Percentiles rank a stretch among this genome's conserved stretches.
Conservation (phyloP, 2,113 vertebrate genomes). For the Caranx ignobilis region DNA sequence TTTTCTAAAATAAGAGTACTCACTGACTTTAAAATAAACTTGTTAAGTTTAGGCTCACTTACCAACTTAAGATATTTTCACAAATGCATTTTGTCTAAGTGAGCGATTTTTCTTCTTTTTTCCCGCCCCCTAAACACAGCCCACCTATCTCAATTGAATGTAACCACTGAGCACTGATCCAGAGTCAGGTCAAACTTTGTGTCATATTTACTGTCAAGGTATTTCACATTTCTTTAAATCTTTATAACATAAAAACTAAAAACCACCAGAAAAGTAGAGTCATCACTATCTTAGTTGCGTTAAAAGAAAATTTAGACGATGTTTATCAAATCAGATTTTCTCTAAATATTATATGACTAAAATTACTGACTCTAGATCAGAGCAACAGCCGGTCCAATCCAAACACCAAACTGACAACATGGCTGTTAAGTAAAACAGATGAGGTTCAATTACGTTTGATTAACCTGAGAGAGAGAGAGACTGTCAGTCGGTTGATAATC, state of each 20-base stretch:
- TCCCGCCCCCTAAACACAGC: constrained; percentile 21
- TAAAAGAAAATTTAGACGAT: background rate
- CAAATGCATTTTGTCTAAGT: constrained; percentile 35
- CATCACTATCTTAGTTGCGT: constrained; percentile 12
- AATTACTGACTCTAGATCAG: constrained; percentile 40
- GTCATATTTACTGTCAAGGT: constrained; percentile 32
- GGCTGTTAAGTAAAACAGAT: constrained; percentile 59
- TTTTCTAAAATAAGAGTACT: constrained; percentile 54
- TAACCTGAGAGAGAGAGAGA: constrained; percentile 78
- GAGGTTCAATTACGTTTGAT: constrained; percentile 69
- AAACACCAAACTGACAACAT: constrained; percentile 31
- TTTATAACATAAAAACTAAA: constrained; percentile 11
- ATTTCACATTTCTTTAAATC: constrained; percentile 34
- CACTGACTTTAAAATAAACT: constrained; percentile 70
- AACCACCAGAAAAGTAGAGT: constrained; percentile 14
- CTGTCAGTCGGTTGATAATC: constrained; percentile 58
- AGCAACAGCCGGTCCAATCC: constrained; percentile 26
- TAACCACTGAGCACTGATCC: constrained; percentile 26
- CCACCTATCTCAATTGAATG: constrained; percentile 44
- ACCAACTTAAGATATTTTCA: constrained; percentile 48
- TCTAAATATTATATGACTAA: constrained; percentile 21
- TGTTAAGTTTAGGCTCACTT: constrained; percentile 47
- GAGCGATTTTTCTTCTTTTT: constrained; percentile 27
- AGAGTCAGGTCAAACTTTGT: constrained; percentile 26
- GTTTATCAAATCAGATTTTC: background rate